phyloP scores from a whole-genome alignment of 1,140 invertebrate genomes.

The Heliconius nattereri region DNA sequence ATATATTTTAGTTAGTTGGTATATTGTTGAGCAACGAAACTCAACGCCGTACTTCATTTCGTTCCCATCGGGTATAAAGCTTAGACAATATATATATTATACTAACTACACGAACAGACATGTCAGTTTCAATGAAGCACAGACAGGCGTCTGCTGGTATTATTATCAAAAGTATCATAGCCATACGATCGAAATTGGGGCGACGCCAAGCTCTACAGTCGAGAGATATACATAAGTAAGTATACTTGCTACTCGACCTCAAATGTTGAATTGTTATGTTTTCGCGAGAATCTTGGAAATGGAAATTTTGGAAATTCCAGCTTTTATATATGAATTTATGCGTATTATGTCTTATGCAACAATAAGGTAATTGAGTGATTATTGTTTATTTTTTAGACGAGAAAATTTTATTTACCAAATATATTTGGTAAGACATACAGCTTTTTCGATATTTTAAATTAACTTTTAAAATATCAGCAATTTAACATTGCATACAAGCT shows the following conservation, averaged over 20 bases:
- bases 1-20: too few species aligned
- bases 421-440: neutral
- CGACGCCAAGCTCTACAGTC: conserved; percentile 17
- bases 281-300: conserved; percentile 1
- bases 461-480: neutral
- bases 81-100: neutral
- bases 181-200: conserved; percentile 26
- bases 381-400: too few species aligned
- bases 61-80: too few species aligned
- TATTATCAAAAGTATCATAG: conserved; percentile 29
- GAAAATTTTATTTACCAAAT: neutral
- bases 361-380: neutral
- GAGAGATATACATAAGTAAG: conserved; percentile 15
- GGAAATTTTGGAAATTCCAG: neutral
- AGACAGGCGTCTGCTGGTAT: conserved; percentile 15
- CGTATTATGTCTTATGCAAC: neutral
- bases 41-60: too few species aligned
- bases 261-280: conserved; percentile 15
- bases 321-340: neutral
- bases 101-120: neutral
- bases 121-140: neutral
- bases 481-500: neutral
- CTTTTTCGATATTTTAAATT: neutral
- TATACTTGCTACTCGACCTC: conserved; percentile 13
- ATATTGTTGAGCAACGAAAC: too few species aligned